Evolutionary conservation across 2,888 invertebrate genomes (phyloP).

Genomic region (Automeris io): DNA sequence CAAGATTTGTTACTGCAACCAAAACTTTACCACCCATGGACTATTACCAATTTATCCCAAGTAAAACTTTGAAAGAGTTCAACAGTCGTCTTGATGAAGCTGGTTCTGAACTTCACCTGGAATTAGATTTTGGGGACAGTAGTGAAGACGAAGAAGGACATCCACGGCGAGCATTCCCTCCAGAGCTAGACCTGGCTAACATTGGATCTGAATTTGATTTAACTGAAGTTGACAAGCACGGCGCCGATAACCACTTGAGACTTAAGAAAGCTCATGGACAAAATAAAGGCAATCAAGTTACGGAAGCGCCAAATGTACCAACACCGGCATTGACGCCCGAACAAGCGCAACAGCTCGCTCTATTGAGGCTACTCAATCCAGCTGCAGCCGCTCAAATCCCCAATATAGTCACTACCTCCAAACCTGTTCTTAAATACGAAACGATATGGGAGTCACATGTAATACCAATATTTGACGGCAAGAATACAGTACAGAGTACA

Average conservation of each 20-base stretch:
- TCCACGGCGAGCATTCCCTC: conserved; percentile 73
- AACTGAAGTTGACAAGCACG: conserved; percentile 81
- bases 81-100: conserved; percentile 92
- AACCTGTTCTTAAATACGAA: conserved; percentile 84
- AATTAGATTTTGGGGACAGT: conserved; percentile 90
- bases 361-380: conserved; percentile 83
- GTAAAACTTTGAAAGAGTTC: conserved; percentile 91
- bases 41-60: conserved; percentile 90
- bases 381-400: conserved; percentile 81
- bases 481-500: conserved; percentile 85
- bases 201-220: conserved; percentile 85
- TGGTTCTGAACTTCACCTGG: conserved; percentile 90
- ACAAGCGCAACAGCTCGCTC: conserved; percentile 84
- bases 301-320: conserved; percentile 64
- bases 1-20: conserved; percentile 91
- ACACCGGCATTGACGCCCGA: conserved; percentile 80
- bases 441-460: conserved; percentile 90
- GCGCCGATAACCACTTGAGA: conserved; percentile 73
- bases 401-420: conserved; percentile 86
- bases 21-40: conserved; percentile 93
- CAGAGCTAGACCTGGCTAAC: conserved; percentile 83
- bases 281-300: conserved; percentile 65
- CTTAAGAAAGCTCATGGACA: conserved; percentile 67
- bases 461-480: conserved; percentile 86
- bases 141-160: conserved; percentile 79